Evolutionary conservation across 1,140 invertebrate genomes (phyloP).

Genomic region (Drosophila kikkawai): DNA sequence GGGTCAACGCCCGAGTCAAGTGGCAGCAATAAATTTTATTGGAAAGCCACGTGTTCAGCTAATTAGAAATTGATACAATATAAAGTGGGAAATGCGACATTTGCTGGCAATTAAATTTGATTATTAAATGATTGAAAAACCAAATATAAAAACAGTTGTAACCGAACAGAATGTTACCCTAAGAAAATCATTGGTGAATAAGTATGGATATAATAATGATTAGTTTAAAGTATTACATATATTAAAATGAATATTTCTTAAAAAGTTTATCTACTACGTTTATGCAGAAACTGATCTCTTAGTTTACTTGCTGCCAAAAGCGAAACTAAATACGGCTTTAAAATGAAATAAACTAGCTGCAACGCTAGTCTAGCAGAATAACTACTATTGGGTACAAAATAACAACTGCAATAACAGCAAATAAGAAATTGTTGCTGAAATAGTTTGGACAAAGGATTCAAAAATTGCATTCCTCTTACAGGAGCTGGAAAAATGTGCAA

Average conservation of each 20-base stretch:
- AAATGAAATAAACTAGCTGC: not conserved
- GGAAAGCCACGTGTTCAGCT: constrained; percentile 16
- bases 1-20: constrained; percentile 38
- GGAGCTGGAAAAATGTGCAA: not conserved
- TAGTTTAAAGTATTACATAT: too few species aligned
- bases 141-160: too few species aligned
- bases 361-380: constrained; percentile 8
- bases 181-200: not conserved
- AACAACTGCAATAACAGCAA: constrained; percentile 6
- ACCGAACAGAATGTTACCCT: not conserved
- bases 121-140: not conserved
- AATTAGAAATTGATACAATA: constrained; percentile 27
- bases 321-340: not conserved
- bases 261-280: too few species aligned
- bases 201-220: too few species aligned
- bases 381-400: constrained; percentile 8
- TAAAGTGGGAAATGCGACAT: constrained; percentile 29
- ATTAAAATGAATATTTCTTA: too few species aligned
- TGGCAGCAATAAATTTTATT: constrained; percentile 9
- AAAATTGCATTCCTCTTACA: constrained; percentile 9
- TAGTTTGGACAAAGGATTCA: constrained; percentile 10
- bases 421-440: constrained; percentile 20
- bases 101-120: constrained; percentile 38
- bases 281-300: too few species aligned
- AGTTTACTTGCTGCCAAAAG: not conserved